Conservation (phyloP, 1,140 invertebrate species). For the Cotesia chilonis region DNA sequence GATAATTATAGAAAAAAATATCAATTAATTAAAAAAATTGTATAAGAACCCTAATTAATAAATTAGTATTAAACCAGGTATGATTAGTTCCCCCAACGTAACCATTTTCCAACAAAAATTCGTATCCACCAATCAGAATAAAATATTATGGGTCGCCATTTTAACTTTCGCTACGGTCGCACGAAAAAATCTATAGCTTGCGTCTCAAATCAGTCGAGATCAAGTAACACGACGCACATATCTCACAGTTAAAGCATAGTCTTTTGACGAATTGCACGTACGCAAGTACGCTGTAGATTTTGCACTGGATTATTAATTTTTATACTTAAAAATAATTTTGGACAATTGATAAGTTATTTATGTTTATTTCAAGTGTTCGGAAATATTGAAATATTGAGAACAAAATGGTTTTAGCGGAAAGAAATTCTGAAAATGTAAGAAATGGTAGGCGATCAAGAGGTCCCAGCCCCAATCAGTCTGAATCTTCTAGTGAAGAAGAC, state of each 20-base stretch:
- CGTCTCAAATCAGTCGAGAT: conserved; percentile 22
- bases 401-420: conserved; percentile 85
- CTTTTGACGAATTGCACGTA: conserved; percentile 18
- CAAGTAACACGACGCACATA: conserved; percentile 37
- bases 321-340: conserved; percentile 11
- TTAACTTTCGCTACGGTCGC: conserved; percentile 60
- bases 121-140: conserved; percentile 48
- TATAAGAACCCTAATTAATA: too few species aligned
- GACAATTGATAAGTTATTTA: conserved; percentile 29
- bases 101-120: conserved; percentile 38
- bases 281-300: conserved; percentile 45
- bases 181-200: conserved; percentile 40
- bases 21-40: background rate
- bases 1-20: too few species aligned
- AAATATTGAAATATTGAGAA: background rate
- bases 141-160: conserved; percentile 47
- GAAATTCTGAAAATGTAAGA: conserved; percentile 79
- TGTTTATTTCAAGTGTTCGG: background rate
- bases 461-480: conserved; percentile 87
- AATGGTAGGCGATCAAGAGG: conserved; percentile 87
- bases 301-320: conserved; percentile 46
- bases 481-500: conserved; percentile 82
- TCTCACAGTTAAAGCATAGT: conserved; percentile 16
- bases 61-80: background rate
- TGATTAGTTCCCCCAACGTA: background rate